Evolutionary conservation across 1,140 invertebrate genomes (phyloP), one percentile per base, ranked within the genome.

Genomic region (Zaprionus ghesquierei): DNA sequence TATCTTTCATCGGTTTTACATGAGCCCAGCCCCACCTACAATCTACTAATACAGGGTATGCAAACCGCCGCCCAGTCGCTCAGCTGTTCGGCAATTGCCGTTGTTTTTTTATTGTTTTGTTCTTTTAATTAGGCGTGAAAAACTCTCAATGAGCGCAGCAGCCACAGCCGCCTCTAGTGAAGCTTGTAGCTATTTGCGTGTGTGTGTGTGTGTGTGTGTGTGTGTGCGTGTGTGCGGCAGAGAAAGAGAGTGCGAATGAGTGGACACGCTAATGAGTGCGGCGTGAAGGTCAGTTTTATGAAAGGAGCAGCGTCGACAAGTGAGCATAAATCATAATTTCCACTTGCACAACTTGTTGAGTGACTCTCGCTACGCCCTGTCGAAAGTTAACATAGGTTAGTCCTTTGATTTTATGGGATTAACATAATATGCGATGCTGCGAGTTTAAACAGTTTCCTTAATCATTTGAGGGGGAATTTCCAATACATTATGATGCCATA

Each of bases 91-190:
- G 44, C 31, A 53, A 71, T 44, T 71, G 41, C 58, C 69, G 53
- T 53, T 71, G 31, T 51, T 58, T 29, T 31, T 53, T 56, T 70
- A 53, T 33, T 44, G 61, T 44, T 49, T 35, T 66, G 58, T 64
- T 75, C 68, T 70, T 61, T 79, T 86, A 85, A 85, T 86, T 86
- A 87, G 81, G 78, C 75, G 71, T 79, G 63, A 75, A 86, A 71
- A 86, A 75, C n/a, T 62, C 63, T 72, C 58, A 69, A 75, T 80
- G 77, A 41, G 35, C 15, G 35, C 35, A 15, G 35, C 35, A 41
- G 35, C 35, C 13, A 6, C n/a, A n/a, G n/a, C 5, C n/a, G 5
- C n/a, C n/a, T 15, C 35, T 15, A 3, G n/a, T 41, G 35, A 33
- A 15, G 35, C 35, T 15, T 8, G 6, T 80, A 77, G 18, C 41